Base-by-base conservation (phyloP, 2,888 invertebrate genomes). In the Acholoe squamosa region DNA sequence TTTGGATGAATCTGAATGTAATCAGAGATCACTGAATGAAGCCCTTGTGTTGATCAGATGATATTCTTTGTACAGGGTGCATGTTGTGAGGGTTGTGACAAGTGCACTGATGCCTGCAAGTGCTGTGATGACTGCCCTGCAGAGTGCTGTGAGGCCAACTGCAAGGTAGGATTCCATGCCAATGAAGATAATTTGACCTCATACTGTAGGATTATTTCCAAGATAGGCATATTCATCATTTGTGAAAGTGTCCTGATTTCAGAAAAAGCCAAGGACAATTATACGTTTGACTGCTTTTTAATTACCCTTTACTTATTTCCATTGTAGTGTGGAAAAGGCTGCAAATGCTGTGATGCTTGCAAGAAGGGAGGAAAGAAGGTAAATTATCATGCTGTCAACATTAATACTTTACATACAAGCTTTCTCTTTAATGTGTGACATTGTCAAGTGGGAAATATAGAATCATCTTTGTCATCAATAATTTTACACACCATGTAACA, bases 51-150 rank as follows among this genome's bases (percentile, higher is more conserved):
- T n/a, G n/a, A n/a, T n/a, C n/a, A n/a, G n/a, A n/a, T n/a, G n/a
- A n/a, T n/a, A 43, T 10, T 43, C 10, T 7, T 43, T 3, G 3
- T 43, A 10, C 43, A 43, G 43, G 61, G 22, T n/a, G 19, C 5
- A 19, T 3, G 61, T 7, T 19, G 61, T 3, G 19, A 61, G 61
- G 61, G 61, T 7, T 61, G 61, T n/a, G 22, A n/a, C 61, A 61
- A 61, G 61, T 61, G 61, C 61, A 61, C 61, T 61, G 61, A 61
- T 61, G 61, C 12, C 61, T 61, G 61, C 14, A 61, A 61, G 61
- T 61, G 61, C 61, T 61, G 61, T 61, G 61, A 61, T 61, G 61
- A 61, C 61, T 61, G 61, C 61, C 5, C 61, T 14, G 5, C 12
- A 1, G 19, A 7, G 3, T 61, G 61, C 61, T 61, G 61, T 61